Evolutionary conservation across 2,113 vertebrate species (phyloP).

Genomic region (Triplophysa tibetana): DNA sequence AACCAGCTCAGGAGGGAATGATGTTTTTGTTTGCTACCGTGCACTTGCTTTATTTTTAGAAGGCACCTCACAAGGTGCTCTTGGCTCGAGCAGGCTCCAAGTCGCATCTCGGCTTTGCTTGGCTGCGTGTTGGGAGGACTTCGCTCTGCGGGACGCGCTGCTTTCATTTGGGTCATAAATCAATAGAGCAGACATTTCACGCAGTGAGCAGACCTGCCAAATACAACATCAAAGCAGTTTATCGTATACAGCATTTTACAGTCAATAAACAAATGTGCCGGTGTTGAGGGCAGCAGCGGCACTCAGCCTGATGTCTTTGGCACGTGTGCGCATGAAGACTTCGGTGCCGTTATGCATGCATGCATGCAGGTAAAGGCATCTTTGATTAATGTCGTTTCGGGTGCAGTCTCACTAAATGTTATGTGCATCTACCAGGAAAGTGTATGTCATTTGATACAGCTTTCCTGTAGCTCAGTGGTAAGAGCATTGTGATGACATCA

Average conservation of each 20-base stretch:
- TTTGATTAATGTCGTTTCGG: slow-evolving; percentile 2
- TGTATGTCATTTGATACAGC: too few relatives aligned
- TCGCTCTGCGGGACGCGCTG: slow-evolving; percentile 22
- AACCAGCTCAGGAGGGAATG: slow-evolving; percentile 10
- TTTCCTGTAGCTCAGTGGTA: too few relatives aligned
- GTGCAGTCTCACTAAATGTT: background rate
- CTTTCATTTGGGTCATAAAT: slow-evolving; percentile 40
- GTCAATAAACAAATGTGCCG: slow-evolving; percentile 30
- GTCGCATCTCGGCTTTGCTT: slow-evolving; percentile 19
- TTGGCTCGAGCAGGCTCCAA: background rate
- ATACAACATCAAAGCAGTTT: slow-evolving; percentile 40
- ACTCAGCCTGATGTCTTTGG: background rate
- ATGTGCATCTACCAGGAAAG: too few relatives aligned
- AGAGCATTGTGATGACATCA: too few relatives aligned
- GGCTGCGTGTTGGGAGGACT: slow-evolving; percentile 13
- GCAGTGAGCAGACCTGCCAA: slow-evolving; percentile 23
- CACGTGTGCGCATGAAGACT: background rate
- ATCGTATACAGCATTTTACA: slow-evolving; percentile 14
- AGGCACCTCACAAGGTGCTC: slow-evolving; percentile 31
- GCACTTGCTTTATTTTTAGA: slow-evolving; percentile 21
- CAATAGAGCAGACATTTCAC: slow-evolving; percentile 45
- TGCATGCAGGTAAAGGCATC: background rate
- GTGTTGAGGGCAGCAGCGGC: background rate
- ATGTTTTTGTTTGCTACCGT: background rate
- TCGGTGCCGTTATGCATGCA: background rate